Evolutionary conservation across 2,888 invertebrate species (phyloP).

Genomic region (Leucophora obtusa): DNA sequence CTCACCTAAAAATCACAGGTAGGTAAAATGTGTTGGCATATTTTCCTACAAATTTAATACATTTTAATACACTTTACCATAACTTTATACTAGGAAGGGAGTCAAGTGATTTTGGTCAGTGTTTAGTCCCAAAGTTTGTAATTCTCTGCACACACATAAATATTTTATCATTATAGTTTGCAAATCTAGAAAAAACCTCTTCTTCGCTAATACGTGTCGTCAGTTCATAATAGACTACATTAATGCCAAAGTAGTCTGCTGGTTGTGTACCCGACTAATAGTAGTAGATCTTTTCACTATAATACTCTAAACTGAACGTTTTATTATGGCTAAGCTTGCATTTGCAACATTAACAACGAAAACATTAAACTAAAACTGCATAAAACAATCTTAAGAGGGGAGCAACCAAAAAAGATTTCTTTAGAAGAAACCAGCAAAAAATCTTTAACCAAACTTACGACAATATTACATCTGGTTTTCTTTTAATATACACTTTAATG

Average conservation of each 20-base stretch:
- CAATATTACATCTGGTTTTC: constrained; percentile 6
- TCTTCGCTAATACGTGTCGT: constrained; percentile 63
- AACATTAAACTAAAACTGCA: background rate
- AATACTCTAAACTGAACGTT: constrained; percentile 13
- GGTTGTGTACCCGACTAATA: constrained; percentile 33
- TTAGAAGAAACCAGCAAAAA: constrained; percentile 18
- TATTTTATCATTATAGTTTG: constrained; percentile 55
- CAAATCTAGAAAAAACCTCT: constrained; percentile 48
- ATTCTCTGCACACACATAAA: constrained; percentile 60
- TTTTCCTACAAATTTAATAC: too few species aligned
- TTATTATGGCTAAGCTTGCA: constrained; percentile 14
- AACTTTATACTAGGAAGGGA: too few species aligned
- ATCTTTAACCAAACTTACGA: constrained; percentile 11
- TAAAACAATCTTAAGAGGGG: constrained; percentile 19
- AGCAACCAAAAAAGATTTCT: constrained; percentile 34
- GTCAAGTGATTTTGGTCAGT: too few species aligned
- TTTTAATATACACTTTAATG: background rate
- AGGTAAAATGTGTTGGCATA: too few species aligned
- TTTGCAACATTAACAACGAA: constrained; percentile 22
- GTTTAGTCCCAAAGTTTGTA: constrained; percentile 35
- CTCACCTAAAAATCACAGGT: too few species aligned
- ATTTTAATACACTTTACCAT: too few species aligned
- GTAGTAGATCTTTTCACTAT: constrained; percentile 26
- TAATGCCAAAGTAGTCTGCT: constrained; percentile 68
- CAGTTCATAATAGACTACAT: constrained; percentile 72